Evolutionary conservation across 2,888 invertebrate species (phyloP).

Genomic region (Petrolisthes cinctipes): DNA sequence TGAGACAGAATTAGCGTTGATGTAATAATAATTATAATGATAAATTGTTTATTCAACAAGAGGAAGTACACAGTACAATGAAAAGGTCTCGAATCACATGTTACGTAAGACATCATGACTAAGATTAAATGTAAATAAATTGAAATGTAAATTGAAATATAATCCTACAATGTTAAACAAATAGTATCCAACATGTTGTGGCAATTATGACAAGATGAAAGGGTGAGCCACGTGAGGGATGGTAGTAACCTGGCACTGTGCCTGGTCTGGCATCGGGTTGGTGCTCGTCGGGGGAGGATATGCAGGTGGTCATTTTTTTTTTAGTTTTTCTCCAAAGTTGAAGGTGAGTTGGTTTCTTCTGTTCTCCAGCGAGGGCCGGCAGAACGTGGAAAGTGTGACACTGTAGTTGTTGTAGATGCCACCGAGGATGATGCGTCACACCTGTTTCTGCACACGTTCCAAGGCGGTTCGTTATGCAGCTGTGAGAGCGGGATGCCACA

Average conservation of each 20-base stretch:
- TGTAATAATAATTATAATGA: too few relatives aligned
- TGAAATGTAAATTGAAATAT: too few relatives aligned
- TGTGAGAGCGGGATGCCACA: conserved; percentile 24
- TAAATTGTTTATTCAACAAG: too few relatives aligned
- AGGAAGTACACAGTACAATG: too few relatives aligned
- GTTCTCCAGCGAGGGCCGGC: not conserved
- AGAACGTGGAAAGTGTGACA: not conserved
- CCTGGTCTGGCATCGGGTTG: not conserved
- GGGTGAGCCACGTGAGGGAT: too few relatives aligned
- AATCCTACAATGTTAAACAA: too few relatives aligned
- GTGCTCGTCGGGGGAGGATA: conserved; percentile 1
- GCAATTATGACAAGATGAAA: too few relatives aligned
- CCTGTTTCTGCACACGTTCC: conserved; percentile 10
- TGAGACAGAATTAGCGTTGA: too few relatives aligned
- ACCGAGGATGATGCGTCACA: conserved; percentile 13
- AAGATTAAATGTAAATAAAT: too few relatives aligned
- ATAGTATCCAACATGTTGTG: too few relatives aligned
- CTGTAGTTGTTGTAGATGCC: conserved; percentile 8
- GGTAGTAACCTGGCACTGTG: conserved; percentile 5
- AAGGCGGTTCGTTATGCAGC: not conserved
- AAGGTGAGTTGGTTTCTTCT: not conserved
- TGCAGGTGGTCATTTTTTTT: not conserved
- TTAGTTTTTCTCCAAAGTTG: not conserved
- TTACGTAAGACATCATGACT: too few relatives aligned
- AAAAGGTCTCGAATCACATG: too few relatives aligned